Evolutionary conservation across 1,140 invertebrate genomes (phyloP).

Genomic region (Papilio polytes): DNA sequence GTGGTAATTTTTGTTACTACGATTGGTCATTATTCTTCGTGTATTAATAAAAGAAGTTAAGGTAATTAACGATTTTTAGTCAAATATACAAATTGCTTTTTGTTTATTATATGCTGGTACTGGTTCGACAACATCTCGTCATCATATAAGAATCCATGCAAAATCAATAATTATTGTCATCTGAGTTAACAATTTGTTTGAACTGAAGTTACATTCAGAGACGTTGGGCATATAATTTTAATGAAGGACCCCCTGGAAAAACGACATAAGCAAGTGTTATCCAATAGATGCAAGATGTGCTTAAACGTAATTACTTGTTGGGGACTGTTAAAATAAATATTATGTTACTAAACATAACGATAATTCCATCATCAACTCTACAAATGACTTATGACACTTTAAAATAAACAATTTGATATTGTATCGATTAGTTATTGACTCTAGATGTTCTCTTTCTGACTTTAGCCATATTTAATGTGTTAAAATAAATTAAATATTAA

Average conservation of each 20-base stretch:
- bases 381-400: background rate
- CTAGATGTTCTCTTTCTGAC: background rate
- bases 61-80: too few relatives aligned
- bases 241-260: background rate
- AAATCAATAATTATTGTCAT: background rate
- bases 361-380: background rate
- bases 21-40: too few relatives aligned
- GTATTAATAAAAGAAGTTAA: too few relatives aligned
- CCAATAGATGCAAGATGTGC: background rate
- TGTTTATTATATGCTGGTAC: too few relatives aligned
- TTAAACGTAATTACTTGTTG: background rate
- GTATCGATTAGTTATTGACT: background rate
- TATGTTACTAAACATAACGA: background rate
- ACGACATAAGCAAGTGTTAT: background rate
- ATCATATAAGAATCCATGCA: background rate
- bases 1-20: background rate
- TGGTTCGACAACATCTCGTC: background rate
- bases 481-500: background rate
- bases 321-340: slow-evolving; percentile 17
- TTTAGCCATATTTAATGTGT: background rate
- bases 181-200: background rate
- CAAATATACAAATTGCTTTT: too few relatives aligned
- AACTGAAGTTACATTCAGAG: background rate
- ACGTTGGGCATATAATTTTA: background rate
- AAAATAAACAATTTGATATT: slow-evolving; percentile 14